Evolutionary conservation across 1,140 invertebrate species (phyloP).

Genomic region (Pseudomyrmex sp.): DNA sequence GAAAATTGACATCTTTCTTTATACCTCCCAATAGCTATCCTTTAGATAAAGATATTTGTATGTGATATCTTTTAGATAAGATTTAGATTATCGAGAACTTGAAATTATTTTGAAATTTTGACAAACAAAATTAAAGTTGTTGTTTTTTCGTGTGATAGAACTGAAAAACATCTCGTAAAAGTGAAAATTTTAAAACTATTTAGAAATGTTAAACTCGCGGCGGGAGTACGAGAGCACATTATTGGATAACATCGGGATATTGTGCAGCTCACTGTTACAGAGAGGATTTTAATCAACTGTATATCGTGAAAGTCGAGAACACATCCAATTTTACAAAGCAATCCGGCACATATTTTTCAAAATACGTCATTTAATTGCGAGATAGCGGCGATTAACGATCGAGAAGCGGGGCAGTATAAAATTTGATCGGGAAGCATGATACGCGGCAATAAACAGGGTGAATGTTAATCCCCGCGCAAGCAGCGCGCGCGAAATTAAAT

Average conservation of each 20-base stretch:
- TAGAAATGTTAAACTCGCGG: not conserved
- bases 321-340: constrained; percentile 9
- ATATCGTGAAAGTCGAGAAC: not conserved
- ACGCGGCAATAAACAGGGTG: constrained; percentile 71
- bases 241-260: not conserved
- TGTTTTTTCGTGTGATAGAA: not conserved
- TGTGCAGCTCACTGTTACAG: not conserved
- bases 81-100: too few species aligned
- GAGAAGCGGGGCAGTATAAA: constrained; percentile 43
- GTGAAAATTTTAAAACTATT: not conserved
- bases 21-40: too few species aligned
- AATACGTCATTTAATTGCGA: constrained; percentile 60
- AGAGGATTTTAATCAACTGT: not conserved
- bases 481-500: constrained; percentile 73
- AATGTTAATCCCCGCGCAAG: constrained; percentile 73
- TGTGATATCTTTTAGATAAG: too few species aligned
- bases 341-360: constrained; percentile 23
- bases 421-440: constrained; percentile 54
- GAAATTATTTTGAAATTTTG: not conserved
- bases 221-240: not conserved
- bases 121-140: not conserved
- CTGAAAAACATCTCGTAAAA: not conserved
- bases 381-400: constrained; percentile 55
- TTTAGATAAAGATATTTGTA: too few species aligned
- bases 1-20: too few species aligned